Evolutionary conservation across 2,888 invertebrate species (phyloP), one percentile per base, ranked within the genome.

Genomic region (Thera britannica): DNA sequence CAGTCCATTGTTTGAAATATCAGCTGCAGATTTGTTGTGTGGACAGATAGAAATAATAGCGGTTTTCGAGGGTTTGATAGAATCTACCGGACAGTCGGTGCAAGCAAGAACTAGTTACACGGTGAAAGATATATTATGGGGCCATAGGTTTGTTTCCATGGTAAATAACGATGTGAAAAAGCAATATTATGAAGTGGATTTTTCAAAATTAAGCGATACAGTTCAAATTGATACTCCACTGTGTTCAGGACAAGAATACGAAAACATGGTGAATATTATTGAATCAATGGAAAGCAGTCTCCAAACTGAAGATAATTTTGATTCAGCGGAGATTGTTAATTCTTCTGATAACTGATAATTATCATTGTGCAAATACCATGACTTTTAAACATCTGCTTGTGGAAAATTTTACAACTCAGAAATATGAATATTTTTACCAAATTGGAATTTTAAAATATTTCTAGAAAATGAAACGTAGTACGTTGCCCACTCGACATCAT

Each of bases 1-100:
- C 0, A 98, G 98, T 77, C 99, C 99, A 0, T 95, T 99, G 41
- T 99, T 97, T 90, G 95, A 96, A 75, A 95, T 99, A 89, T 97
- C 98, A 1, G 98, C 98, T 0, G 96, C 97, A 55, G 98, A 99
- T 87, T 95, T 99, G 82, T 94, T 98, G 55, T 95, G 95, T 72
- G 96, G 98, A 69, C 96, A 97, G 79, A 97, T 98, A 81, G 96
- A 98, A 92, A 94, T 99, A 82, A 96, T 98, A 56, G 97, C 97
- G 2, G 96, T 98, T 55, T 95, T 98, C 44, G 98, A 98, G 91
- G 98, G 98, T 0, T 96, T 97, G 0, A 96, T 97, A 49, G 98
- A 98, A 85, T 97, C 97, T 0, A 98, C 98, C 0, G 97, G 97
- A 0, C 97, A 97, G 81, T 95, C 96, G 0, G 96, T 97, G 0